Conservation (phyloP, 1,140 invertebrate species). For the Neodiprion lecontei region DNA sequence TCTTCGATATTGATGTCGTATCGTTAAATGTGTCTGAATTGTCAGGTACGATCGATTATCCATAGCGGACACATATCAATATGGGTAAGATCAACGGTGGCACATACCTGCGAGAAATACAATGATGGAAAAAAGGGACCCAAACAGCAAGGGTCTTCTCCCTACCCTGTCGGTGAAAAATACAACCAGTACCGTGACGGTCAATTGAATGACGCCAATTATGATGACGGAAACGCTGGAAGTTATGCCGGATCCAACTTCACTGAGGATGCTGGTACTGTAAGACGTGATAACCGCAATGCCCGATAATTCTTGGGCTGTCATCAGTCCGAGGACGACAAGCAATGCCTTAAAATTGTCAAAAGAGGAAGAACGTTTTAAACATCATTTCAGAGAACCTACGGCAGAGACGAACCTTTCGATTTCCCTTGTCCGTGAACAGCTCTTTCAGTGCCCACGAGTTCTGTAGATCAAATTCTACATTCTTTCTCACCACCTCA, state of each 20-base stretch:
- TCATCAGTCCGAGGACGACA: conserved; percentile 68
- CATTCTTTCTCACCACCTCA: conserved; percentile 65
- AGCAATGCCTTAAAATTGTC: conserved; percentile 57
- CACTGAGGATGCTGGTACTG: conserved; percentile 72
- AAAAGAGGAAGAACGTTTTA: too few relatives aligned
- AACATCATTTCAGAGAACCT: too few relatives aligned
- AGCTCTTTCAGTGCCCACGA: conserved; percentile 64
- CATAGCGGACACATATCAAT: not conserved
- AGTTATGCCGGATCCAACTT: conserved; percentile 59
- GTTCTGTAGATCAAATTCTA: conserved; percentile 64
- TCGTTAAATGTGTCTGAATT: too few relatives aligned
- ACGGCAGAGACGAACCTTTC: conserved; percentile 46
- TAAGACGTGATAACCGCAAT: conserved; percentile 76
- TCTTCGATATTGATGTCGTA: too few relatives aligned
- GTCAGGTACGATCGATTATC: conserved; percentile 30
- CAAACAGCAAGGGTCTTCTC: conserved; percentile 69
- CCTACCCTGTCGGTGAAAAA: conserved; percentile 73
- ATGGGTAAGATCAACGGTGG: not conserved
- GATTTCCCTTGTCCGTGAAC: conserved; percentile 63
- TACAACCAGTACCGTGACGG: conserved; percentile 64
- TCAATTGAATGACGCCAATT: conserved; percentile 71
- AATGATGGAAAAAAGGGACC: conserved; percentile 64
- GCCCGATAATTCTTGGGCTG: conserved; percentile 76
- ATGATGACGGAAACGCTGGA: conserved; percentile 67
- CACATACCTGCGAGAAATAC: conserved; percentile 37